A percentile compares a stretch with the other conserved stretches of the same genome.
Conservation (phyloP, 2,113 vertebrate genomes). For the Mionectes macconnelli region DNA sequence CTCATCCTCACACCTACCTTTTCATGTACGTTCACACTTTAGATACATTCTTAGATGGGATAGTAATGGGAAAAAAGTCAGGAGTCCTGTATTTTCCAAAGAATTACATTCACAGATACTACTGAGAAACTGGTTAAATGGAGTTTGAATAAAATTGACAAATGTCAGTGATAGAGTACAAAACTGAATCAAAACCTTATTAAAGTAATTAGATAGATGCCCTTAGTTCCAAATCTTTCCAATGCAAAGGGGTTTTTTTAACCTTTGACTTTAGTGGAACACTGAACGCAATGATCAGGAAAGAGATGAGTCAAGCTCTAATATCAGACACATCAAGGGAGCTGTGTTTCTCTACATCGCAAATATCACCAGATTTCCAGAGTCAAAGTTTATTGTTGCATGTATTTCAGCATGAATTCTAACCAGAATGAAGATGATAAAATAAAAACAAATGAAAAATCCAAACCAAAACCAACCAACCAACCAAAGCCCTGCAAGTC, state of each 20-base stretch:
- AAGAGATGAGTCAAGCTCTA: background rate
- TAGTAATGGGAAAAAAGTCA: background rate
- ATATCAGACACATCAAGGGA: background rate
- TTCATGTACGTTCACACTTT: background rate
- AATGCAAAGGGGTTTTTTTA: background rate
- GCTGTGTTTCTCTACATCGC: background rate
- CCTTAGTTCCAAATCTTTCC: background rate
- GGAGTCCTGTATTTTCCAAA: background rate
- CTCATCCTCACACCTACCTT: background rate
- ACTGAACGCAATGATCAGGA: background rate
- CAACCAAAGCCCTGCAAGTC: background rate
- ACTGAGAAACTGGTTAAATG: background rate
- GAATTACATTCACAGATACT: background rate
- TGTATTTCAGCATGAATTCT: background rate
- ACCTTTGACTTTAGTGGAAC: background rate
- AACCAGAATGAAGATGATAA: background rate
- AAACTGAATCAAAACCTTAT: background rate
- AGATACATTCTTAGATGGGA: background rate
- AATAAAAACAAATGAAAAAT: background rate
- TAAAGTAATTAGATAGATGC: background rate
- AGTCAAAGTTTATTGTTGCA: background rate
- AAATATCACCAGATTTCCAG: background rate
- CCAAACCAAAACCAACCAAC: background rate
- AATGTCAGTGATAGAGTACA: background rate
- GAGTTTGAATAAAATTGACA: background rate